phyloP scores from a whole-genome alignment of 2,888 invertebrate species.

The Lagria hirta region DNA sequence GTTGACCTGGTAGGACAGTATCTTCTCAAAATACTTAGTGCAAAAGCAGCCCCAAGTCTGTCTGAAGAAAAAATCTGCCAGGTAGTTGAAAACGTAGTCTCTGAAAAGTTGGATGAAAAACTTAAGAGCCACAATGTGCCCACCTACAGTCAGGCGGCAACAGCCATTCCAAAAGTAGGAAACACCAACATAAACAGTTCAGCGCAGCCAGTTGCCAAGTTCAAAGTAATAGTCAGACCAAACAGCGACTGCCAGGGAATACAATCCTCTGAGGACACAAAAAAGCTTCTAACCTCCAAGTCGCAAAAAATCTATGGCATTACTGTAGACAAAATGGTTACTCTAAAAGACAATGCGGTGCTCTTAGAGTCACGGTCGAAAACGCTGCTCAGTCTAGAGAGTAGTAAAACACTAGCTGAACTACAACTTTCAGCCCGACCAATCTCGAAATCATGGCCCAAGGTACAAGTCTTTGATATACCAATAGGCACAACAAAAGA shows the following conservation, averaged over 20 bases:
- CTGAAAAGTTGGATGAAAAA: background rate
- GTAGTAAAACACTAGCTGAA: too few species aligned
- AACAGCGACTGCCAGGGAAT: background rate
- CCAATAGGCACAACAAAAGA: too few species aligned
- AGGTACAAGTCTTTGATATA: too few species aligned
- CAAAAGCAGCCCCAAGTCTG: background rate
- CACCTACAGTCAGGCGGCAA: background rate
- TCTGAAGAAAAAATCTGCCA: background rate
- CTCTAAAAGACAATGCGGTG: background rate
- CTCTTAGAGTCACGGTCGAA: background rate
- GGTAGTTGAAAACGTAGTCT: too few species aligned
- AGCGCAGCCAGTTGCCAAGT: background rate
- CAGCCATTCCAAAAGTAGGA: background rate
- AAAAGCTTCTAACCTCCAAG: background rate
- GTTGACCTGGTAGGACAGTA: background rate
- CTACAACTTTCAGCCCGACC: too few species aligned
- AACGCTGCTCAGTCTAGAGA: too few species aligned
- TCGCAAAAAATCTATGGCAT: background rate
- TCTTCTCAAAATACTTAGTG: background rate
- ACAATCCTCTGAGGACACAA: background rate
- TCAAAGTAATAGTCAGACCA: background rate
- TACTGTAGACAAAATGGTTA: background rate
- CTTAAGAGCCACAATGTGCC: background rate
- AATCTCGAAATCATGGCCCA: too few species aligned
- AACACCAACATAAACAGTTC: background rate